Conservation (phyloP, 2,888 invertebrate genomes). For the Lomographa bimaculata region DNA sequence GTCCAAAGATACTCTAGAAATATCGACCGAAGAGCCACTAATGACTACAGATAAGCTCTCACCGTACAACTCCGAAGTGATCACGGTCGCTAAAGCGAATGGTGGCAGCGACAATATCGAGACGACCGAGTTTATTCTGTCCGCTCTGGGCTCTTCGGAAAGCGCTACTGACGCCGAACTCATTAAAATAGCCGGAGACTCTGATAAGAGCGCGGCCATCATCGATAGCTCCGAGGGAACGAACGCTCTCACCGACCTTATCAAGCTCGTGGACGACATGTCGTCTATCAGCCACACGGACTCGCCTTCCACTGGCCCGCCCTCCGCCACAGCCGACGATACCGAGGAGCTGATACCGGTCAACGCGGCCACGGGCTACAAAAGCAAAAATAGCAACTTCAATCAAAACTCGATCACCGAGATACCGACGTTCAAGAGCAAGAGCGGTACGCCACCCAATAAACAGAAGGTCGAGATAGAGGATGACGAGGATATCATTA, state of each 20-base stretch:
- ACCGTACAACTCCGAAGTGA: conserved; percentile 47
- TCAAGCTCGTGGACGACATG: conserved; percentile 73
- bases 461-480: conserved; percentile 71
- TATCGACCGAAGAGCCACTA: conserved; percentile 48
- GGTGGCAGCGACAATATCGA: conserved; percentile 59
- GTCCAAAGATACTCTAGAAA: conserved; percentile 47
- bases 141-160: conserved; percentile 64
- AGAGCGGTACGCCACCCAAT: conserved; percentile 43
- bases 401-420: conserved; percentile 76
- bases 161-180: conserved; percentile 64
- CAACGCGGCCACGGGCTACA: conserved; percentile 70
- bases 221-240: conserved; percentile 53
- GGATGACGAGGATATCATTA: conserved; percentile 65
- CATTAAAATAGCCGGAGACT: conserved; percentile 60
- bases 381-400: conserved; percentile 73
- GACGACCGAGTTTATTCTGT: conserved; percentile 67
- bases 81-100: conserved; percentile 48
- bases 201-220: conserved; percentile 53
- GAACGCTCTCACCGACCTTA: conserved; percentile 66
- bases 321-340: conserved; percentile 50
- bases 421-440: conserved; percentile 61
- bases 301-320: conserved; percentile 35
- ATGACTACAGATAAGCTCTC: conserved; percentile 45
- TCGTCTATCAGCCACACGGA: conserved; percentile 71
- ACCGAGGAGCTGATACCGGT: conserved; percentile 75